Base-by-base conservation (phyloP, 1,140 invertebrate species). In the Thalassaphorura encarpata region DNA sequence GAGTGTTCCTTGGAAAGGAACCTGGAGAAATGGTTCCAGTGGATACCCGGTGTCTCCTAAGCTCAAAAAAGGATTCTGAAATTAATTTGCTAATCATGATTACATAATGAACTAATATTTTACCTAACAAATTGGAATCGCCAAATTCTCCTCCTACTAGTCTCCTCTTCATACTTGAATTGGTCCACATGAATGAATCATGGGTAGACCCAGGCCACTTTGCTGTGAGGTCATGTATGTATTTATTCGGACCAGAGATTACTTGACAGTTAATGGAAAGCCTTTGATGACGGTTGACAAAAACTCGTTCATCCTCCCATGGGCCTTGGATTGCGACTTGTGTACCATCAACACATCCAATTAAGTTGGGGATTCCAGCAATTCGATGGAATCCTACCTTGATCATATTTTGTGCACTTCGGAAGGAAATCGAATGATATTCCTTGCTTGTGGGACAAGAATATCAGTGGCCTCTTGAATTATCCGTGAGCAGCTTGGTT, bases 121-220 rank as follows among this genome's bases (percentile, higher is more conserved):
- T 46, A 58, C 50, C 49, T 11, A n/a, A n/a, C n/a, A 52, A 45
- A 6, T 8, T 13, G 2, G 21, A 24, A 42, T 61, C 45, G 26
- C 43, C 51, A 54, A 57, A 62, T 56, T 54, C 51, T 29, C 61
- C 59, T 0, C 16, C 19, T 48, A 62, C 19, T 26, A 70, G 61
- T 21, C 33, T 18, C 3, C 23, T 23, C 27, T 47, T 52, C 2
- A 68, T 19, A 16, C 39, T 41, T 16, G 59, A 63, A 31, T 61
- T 51, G 5, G 56, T 54, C 56, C 72, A 72, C 33, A 72, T 72
- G 4, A 49, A 70, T 6, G 50, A 50, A 52, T 73, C 71, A 53
- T 71, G 70, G n/a, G 51, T 55, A 45, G 56, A 64, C 8, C 70
- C 70, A 6, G 69, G 70, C 68, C 68, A 73, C 15, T 68, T 52